Conservation (phyloP, 2,797 vertebrate genomes). For the Eulemur albifrons region DNA sequence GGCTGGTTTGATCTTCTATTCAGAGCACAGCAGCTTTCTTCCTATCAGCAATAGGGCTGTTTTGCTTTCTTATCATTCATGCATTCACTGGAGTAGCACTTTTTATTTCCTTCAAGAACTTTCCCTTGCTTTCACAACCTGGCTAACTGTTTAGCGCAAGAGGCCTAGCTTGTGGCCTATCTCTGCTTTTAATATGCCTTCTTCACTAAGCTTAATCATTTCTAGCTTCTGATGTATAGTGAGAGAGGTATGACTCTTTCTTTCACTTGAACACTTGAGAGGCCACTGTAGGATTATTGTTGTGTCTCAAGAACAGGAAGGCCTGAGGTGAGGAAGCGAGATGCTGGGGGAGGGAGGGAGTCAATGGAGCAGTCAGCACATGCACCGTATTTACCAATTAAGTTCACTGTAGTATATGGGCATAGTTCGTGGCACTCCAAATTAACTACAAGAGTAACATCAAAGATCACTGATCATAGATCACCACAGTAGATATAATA, state of each 20-base stretch:
- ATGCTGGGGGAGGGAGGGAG: background rate
- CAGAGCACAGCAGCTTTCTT: background rate
- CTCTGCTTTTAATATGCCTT: background rate
- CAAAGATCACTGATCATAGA: background rate
- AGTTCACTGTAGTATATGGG: background rate
- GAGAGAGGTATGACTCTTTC: background rate
- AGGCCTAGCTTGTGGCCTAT: background rate
- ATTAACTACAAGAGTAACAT: background rate
- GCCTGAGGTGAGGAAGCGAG: background rate
- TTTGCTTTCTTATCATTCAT: background rate
- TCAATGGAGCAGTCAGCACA: background rate
- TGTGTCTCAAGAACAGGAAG: background rate
- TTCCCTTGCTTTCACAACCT: background rate
- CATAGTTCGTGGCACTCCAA: background rate
- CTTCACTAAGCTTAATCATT: background rate
- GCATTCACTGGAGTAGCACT: background rate
- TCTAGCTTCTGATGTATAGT: background rate
- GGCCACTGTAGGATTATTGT: background rate
- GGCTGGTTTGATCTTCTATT: background rate
- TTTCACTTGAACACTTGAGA: background rate
- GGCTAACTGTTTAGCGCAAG: background rate
- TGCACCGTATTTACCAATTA: background rate
- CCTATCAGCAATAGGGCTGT: background rate
- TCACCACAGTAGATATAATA: background rate
- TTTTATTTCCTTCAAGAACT: background rate